Evolutionary conservation across 2,113 vertebrate species (phyloP).

Genomic region (Oxygymnocypris stewartii): DNA sequence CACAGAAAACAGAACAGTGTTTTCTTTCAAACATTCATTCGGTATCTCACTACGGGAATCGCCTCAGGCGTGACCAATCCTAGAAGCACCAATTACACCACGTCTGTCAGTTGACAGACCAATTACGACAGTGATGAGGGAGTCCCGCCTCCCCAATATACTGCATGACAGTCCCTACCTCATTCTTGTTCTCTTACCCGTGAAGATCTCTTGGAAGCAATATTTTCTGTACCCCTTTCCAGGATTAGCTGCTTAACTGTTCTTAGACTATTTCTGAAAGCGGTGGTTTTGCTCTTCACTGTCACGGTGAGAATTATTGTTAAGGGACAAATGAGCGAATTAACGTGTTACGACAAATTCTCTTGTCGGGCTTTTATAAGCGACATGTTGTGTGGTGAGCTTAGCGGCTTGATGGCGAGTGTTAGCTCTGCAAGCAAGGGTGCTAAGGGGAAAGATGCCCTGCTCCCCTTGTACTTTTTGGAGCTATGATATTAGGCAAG

Average conservation of each 20-base stretch:
- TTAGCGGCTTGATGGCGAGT: background rate
- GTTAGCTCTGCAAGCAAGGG: background rate
- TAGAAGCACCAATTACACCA: background rate
- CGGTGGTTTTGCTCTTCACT: background rate
- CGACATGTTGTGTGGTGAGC: background rate
- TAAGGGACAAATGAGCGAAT: background rate
- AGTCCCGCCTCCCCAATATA: background rate
- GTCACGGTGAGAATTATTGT: background rate
- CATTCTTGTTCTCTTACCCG: background rate
- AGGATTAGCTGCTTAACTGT: background rate
- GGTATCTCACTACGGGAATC: background rate
- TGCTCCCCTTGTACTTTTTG: rapidly evolving
- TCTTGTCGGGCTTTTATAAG: background rate
- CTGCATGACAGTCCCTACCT: background rate
- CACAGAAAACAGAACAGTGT: background rate
- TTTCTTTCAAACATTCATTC: background rate
- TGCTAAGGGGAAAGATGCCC: background rate
- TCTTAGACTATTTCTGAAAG: background rate
- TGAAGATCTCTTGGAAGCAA: background rate
- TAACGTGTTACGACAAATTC: background rate
- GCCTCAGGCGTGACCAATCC: background rate
- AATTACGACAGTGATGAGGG: background rate
- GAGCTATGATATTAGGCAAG: background rate
- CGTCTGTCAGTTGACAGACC: too few species aligned
- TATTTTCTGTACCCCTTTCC: background rate